Conservation (phyloP, 2,888 invertebrate genomes). For the Hydrotaea diabolus region DNA sequence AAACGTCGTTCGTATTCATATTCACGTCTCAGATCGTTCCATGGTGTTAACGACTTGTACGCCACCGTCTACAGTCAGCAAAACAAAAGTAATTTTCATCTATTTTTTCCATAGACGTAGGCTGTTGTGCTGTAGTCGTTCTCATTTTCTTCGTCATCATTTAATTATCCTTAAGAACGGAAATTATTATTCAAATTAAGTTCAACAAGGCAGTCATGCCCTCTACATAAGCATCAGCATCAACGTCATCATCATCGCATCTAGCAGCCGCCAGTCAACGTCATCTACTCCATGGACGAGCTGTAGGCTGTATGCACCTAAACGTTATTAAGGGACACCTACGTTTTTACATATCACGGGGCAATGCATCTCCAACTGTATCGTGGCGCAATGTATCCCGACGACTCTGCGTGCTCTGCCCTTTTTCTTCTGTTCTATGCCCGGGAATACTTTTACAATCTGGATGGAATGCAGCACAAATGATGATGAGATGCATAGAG, state of each 20-base stretch:
- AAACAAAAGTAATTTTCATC: slow-evolving; percentile 22
- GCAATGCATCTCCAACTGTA: no score
- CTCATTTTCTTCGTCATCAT: slow-evolving; percentile 16
- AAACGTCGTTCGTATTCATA: no score
- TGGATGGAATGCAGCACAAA: background rate
- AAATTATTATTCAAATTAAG: slow-evolving; percentile 64
- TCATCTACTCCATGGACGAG: slow-evolving; percentile 1
- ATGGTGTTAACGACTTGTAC: background rate
- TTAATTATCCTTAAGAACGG: slow-evolving; percentile 65
- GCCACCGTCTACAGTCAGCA: background rate
- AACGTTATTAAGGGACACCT: slow-evolving; percentile 59
- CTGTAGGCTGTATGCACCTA: slow-evolving; percentile 55
- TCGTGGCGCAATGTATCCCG: no score
- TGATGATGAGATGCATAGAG: background rate
- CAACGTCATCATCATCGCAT: slow-evolving; percentile 40
- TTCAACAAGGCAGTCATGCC: slow-evolving; percentile 53
- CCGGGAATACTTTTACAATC: background rate
- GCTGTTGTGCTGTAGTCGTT: background rate
- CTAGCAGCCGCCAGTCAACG: slow-evolving; percentile 17
- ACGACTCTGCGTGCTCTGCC: no score
- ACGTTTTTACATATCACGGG: slow-evolving; percentile 40
- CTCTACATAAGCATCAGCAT: slow-evolving; percentile 49
- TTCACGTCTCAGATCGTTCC: background rate
- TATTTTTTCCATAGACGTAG: background rate
- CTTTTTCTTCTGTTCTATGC: slow-evolving; percentile 8